These are phyloP conservation scores for Bradypus variegatus DNA, from an alignment of 2,797 vertebrate genomes.

Conservation along the genomic window DNA sequence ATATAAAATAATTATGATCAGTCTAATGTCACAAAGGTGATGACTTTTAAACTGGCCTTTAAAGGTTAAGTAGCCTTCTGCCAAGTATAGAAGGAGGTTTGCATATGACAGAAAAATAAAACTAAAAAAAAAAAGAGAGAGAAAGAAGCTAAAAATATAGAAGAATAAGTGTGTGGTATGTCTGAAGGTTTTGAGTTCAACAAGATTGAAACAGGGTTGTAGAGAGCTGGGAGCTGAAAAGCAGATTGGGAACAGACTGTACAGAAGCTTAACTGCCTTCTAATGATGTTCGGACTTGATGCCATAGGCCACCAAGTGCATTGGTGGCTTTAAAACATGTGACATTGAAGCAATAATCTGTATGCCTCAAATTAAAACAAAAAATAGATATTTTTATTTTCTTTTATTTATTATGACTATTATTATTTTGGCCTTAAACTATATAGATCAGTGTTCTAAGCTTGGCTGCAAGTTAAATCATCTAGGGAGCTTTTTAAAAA, in stretches of 20 bases:
- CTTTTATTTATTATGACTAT: not conserved
- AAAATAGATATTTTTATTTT: not conserved
- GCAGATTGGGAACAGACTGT: not conserved
- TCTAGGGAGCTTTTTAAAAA: not conserved
- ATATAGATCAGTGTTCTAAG: not conserved
- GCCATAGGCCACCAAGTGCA: not conserved
- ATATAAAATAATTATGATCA: conserved; percentile 23
- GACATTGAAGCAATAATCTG: not conserved
- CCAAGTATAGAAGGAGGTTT: not conserved
- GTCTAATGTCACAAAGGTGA: not conserved
- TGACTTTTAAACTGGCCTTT: conserved; percentile 5
- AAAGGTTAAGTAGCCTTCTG: not conserved
- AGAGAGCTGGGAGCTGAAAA: not conserved
- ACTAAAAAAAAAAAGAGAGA: not conserved
- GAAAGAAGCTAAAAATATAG: not conserved
- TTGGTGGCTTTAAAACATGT: conserved; percentile 3
- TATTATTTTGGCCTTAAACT: not conserved
- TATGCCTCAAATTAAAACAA: conserved; percentile 22
- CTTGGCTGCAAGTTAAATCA: conserved; percentile 18
- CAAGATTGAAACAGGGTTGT: not conserved
- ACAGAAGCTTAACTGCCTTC: not conserved
- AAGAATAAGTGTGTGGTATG: not conserved
- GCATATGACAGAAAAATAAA: not conserved
- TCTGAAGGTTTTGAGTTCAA: not conserved
- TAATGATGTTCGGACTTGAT: conserved; percentile 15